Evolutionary conservation across 1,140 invertebrate genomes (phyloP), one percentile per base, ranked within the genome.

Genomic region (Globodera ellingtonae): DNA sequence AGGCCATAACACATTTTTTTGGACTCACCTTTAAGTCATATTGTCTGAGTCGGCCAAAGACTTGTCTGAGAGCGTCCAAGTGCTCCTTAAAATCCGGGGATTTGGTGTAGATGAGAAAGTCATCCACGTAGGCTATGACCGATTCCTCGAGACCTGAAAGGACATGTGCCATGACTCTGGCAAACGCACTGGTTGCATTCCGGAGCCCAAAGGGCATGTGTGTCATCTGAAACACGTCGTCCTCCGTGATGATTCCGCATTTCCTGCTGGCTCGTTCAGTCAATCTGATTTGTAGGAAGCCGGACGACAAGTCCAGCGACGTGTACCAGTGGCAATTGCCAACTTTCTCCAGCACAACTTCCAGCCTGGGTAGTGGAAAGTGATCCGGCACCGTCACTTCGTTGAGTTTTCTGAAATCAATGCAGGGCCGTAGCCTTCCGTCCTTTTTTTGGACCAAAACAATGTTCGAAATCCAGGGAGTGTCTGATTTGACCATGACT

Each of bases 351-450:
- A 75, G 21, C 8, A 73, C 47, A 8, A 59, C 47, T 10, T 73
- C 72, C 10, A 73, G 13, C 18, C 72, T 46, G 13, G 72, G 72
- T 2, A 92, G 75, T 84, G 92, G 92, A 83, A 90, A 92, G 46
- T 80, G 85, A 84, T 92, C 91, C 72, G 71, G 71, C 4, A 72
- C 8, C 6, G 71, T 72, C 7, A 72, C 59, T 73, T 73, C 72
- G 15, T 73, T 73, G 21, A 73, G 13, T 44, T 73, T 73, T 13
- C 72, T 7, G 35, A 73, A 73, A 48, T 73, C 72, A 4, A 73
- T 73, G 35, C 72, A 73, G 46, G 35, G 69, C 69, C 48, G 10
- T 47, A 47, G 13, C 44, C 69, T 9, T 75, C 73, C 73, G 66
- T 75, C 73, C 18, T 75, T 75, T 18, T 75, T 75, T 9, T 75